Conservation (phyloP, 2,888 invertebrate species). For the Eulithis testata region DNA sequence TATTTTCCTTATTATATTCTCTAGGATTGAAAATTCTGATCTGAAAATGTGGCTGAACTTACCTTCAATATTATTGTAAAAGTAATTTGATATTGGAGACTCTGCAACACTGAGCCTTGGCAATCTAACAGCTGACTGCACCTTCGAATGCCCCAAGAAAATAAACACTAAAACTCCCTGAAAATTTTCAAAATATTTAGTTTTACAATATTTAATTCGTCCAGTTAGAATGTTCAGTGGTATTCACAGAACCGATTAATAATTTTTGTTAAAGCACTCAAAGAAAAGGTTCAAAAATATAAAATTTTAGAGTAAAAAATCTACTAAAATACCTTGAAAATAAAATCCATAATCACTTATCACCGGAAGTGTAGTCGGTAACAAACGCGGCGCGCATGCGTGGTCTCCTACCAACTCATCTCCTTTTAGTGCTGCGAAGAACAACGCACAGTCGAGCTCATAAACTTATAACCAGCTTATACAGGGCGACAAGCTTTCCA, state of each 20-base stretch:
- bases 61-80: constrained; percentile 67
- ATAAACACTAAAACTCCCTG: constrained; percentile 49
- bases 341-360: constrained; percentile 42
- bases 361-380: constrained; percentile 34
- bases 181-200: constrained; percentile 28
- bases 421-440: constrained; percentile 72
- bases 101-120: constrained; percentile 67
- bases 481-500: constrained; percentile 12
- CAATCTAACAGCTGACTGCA: constrained; percentile 55
- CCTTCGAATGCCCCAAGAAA: constrained; percentile 36
- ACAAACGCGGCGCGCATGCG: constrained; percentile 51
- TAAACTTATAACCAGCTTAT: constrained; percentile 33
- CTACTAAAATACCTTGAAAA: constrained; percentile 38
- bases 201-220: too few relatives aligned
- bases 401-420: constrained; percentile 59
- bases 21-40: neutral
- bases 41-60: constrained; percentile 20
- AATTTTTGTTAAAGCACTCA: too few relatives aligned
- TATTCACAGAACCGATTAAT: too few relatives aligned
- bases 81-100: constrained; percentile 55
- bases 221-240: too few relatives aligned
- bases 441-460: constrained; percentile 47
- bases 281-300: too few relatives aligned
- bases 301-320: neutral
- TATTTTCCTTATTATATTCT: too few relatives aligned